Base-by-base conservation (phyloP, 2,113 vertebrate genomes). In the Megaceryle torquata region DNA sequence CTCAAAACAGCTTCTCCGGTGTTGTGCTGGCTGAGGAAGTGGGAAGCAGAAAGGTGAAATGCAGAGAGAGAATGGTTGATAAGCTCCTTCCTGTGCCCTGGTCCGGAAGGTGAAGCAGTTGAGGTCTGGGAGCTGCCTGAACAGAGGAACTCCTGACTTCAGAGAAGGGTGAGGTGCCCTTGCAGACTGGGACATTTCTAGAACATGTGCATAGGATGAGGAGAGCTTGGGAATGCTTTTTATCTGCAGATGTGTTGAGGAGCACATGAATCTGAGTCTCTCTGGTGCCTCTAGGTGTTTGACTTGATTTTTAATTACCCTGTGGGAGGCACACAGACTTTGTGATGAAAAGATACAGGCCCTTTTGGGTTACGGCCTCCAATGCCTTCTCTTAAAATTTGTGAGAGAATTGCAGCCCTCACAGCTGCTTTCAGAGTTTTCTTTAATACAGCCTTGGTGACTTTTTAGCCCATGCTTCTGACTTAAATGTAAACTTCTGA, bases 241-340 rank as follows among this genome's bases (percentile, higher is more conserved):
- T 70, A 17, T 29, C 64, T 69, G 15, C 46, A 67, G 29, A 3
- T 29, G 18, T 53, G 41, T 50, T 33, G 16, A 28, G 51, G 41
- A 61, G 43, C 50, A 37, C 0, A 1, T 43, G 41, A 39, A 18
- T 68, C 69, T 37, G 22, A 3, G 8, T 16, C 64, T 12, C 19
- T 82, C 11, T 1, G 7, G 13, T 50, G 48, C 12, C 48, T 50
- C 12, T 53, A 82, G 93, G 78, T 33, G 78, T 76, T 72, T 50
- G 67, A 77, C 89, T 83, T 75, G 65, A 44, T 93, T 92, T 91
- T 86, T 91, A 95, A 91, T 89, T 54, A 72, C 31, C 9, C n/a
- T 0, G 41, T 85, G 89, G 91, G 87, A 1, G 63, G 87, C 54
- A 69, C 18, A 9, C 74, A 84, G 72, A 46, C 9, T 2, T 69